Conservation (phyloP, 2,113 vertebrate species). For the Phyllostomus hastatus region DNA sequence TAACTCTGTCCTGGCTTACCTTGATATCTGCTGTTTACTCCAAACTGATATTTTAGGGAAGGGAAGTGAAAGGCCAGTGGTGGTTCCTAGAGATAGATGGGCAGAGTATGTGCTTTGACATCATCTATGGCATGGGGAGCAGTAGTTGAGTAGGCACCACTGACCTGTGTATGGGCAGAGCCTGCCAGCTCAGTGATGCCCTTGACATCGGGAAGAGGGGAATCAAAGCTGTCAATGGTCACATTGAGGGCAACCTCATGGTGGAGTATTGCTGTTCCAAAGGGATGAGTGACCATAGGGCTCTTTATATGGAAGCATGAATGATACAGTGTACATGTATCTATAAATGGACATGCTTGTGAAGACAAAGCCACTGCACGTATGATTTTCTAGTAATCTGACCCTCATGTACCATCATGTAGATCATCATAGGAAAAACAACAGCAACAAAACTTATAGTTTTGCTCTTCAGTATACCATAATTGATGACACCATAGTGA, state of each 20-base stretch:
- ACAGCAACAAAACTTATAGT: background rate
- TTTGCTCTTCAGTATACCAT: background rate
- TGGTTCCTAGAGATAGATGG: constrained; percentile 58
- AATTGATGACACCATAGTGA: background rate
- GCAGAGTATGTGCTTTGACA: constrained; percentile 58
- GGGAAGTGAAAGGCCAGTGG: constrained; percentile 42
- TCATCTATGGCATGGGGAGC: background rate
- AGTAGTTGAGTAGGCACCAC: background rate
- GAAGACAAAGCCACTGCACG: background rate
- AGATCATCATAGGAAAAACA: background rate
- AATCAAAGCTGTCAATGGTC: constrained; percentile 9
- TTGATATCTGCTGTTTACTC: constrained; percentile 71
- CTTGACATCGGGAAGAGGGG: constrained; percentile 14
- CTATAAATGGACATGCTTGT: background rate
- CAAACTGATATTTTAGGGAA: constrained; percentile 46
- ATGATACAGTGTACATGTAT: background rate
- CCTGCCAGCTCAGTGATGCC: constrained; percentile 46
- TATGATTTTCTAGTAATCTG: background rate
- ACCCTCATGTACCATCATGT: background rate
- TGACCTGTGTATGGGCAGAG: constrained; percentile 37
- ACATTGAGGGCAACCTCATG: constrained; percentile 13
- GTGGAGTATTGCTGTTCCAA: background rate
- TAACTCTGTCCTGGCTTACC: constrained; percentile 35
- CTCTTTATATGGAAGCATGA: background rate
- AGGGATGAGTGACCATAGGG: background rate